phyloP scores from a whole-genome alignment of 2,113 vertebrate genomes.

The Desmodus rotundus region DNA sequence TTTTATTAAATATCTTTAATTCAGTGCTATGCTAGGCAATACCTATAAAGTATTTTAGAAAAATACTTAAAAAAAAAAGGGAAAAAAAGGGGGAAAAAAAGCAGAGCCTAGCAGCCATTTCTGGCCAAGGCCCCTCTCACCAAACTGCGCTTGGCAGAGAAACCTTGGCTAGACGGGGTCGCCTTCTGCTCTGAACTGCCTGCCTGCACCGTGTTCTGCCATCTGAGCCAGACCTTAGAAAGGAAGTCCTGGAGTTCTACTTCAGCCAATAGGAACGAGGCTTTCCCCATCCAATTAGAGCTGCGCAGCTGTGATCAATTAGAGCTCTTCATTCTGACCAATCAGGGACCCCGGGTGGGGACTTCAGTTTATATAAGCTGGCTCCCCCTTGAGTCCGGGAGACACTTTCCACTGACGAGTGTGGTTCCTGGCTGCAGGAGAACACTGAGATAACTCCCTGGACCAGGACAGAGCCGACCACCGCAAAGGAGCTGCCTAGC shows the following conservation, averaged over 20 bases:
- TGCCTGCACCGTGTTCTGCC: background rate
- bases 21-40: background rate
- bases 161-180: background rate
- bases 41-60: background rate
- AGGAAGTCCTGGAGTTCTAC: background rate
- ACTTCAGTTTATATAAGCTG: background rate
- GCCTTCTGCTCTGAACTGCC: background rate
- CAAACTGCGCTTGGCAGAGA: background rate
- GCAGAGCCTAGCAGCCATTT: background rate
- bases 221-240: background rate
- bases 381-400: background rate
- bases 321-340: background rate
- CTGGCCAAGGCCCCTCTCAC: background rate
- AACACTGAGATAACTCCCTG: background rate
- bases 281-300: background rate
- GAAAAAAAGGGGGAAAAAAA: background rate
- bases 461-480: background rate
- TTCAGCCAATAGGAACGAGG: background rate
- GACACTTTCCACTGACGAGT: background rate
- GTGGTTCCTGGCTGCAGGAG: background rate
- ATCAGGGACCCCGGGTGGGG: background rate
- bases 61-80: background rate
- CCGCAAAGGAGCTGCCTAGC: background rate
- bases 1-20: background rate
- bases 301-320: background rate